These are phyloP conservation scores for Nesoenas mayeri DNA, from an alignment of 2,113 vertebrate genomes.

Conservation along the genomic window DNA sequence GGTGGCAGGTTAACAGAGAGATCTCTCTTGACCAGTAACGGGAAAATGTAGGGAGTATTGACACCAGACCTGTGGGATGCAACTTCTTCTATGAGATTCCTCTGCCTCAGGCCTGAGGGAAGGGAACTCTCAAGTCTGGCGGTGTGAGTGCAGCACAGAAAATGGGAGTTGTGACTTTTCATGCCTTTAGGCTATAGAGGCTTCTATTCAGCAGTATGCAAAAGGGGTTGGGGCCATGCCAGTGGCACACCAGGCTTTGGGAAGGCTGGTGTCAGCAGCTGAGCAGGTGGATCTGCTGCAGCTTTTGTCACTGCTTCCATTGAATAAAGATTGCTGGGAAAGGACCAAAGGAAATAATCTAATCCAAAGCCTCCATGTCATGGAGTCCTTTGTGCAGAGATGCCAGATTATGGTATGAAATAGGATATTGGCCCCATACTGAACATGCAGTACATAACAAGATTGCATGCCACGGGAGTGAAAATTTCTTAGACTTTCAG, in stretches of 20 bases:
- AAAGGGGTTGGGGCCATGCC: background rate
- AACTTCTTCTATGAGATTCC: background rate
- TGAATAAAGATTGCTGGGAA: background rate
- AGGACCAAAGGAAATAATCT: background rate
- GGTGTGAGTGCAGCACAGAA: background rate
- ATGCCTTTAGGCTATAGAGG: background rate
- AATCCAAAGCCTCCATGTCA: background rate
- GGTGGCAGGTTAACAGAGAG: background rate
- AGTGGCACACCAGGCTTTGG: background rate
- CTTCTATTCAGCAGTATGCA: background rate
- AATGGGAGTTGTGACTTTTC: background rate
- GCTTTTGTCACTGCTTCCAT: background rate
- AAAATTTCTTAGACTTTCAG: background rate
- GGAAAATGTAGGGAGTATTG: background rate
- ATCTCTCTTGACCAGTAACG: background rate
- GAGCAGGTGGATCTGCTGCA: background rate
- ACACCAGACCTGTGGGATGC: background rate
- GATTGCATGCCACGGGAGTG: accelerated
- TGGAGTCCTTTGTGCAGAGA: background rate
- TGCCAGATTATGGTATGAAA: background rate
- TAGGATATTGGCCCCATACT: background rate
- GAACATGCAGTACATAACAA: background rate
- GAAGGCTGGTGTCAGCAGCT: background rate
- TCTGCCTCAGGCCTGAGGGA: background rate
- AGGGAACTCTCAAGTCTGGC: background rate